Evolutionary conservation across 2,888 invertebrate species (phyloP).

Genomic region (Leptinotarsa peninsularis): DNA sequence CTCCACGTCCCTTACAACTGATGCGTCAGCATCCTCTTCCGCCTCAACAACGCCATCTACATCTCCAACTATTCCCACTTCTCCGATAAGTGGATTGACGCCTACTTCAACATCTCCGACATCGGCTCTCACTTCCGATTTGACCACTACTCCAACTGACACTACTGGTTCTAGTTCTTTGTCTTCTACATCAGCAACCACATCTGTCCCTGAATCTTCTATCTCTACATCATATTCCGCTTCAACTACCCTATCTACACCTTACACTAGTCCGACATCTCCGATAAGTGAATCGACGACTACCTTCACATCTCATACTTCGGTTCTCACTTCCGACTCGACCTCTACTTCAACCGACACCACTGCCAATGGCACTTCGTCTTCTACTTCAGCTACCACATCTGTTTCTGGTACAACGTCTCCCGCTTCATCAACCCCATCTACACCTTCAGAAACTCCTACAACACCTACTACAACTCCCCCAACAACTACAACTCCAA

Average conservation of each 20-base stretch:
- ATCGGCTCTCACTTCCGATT: neutral
- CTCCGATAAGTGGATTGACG: neutral
- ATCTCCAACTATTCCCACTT: neutral
- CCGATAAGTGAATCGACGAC: neutral
- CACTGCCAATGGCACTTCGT: neutral
- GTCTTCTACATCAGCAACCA: too few species aligned
- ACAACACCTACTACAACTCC: neutral
- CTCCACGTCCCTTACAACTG: neutral
- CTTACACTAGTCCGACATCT: neutral
- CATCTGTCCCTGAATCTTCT: too few species aligned
- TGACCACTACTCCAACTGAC: neutral
- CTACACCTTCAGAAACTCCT: neutral
- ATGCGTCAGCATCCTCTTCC: neutral
- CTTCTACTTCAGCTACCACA: neutral
- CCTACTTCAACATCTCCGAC: neutral
- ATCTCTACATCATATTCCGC: neutral
- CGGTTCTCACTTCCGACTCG: neutral
- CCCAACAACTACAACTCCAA: neutral
- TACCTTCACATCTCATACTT: neutral
- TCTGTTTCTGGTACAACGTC: neutral
- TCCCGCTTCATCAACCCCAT: neutral
- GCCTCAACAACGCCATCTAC: neutral
- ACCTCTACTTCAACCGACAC: neutral
- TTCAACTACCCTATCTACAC: neutral
- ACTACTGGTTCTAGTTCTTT: neutral